These are phyloP conservation scores for Panthera tigris DNA, from an alignment of 2,113 vertebrate species.

Conservation along the genomic window DNA sequence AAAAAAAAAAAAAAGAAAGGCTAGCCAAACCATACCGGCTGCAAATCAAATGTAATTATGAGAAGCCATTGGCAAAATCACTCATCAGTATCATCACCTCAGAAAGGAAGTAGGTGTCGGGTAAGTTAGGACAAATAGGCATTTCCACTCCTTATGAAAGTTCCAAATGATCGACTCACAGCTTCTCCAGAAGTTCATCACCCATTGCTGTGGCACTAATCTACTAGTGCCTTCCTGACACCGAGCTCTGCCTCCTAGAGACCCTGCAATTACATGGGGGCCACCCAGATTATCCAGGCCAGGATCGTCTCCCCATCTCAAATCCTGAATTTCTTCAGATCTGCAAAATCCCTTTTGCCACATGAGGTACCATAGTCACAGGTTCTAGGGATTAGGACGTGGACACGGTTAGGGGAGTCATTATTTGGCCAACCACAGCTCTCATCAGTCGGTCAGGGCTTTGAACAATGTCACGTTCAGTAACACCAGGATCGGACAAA, in stretches of 20 bases:
- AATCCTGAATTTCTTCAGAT: background rate
- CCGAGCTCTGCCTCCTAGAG: background rate
- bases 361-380: background rate
- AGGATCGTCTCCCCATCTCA: background rate
- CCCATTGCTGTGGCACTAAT: background rate
- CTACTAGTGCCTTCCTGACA: background rate
- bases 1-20: background rate
- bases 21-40: background rate
- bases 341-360: background rate
- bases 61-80: slow-evolving; percentile 66
- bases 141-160: background rate
- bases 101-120: slow-evolving; percentile 62
- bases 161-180: background rate
- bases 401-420: background rate
- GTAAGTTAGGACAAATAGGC: slow-evolving; percentile 68
- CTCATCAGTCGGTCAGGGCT: background rate
- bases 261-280: background rate
- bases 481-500: background rate
- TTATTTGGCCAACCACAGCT: background rate
- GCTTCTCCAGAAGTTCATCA: background rate
- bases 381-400: background rate
- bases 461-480: background rate
- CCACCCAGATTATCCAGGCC: background rate
- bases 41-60: background rate
- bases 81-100: slow-evolving; percentile 61